Percentiles rank a stretch among this genome's conserved stretches.
Evolutionary conservation across 2,113 vertebrate genomes (phyloP).

Genomic region (Psettodes erumei): DNA sequence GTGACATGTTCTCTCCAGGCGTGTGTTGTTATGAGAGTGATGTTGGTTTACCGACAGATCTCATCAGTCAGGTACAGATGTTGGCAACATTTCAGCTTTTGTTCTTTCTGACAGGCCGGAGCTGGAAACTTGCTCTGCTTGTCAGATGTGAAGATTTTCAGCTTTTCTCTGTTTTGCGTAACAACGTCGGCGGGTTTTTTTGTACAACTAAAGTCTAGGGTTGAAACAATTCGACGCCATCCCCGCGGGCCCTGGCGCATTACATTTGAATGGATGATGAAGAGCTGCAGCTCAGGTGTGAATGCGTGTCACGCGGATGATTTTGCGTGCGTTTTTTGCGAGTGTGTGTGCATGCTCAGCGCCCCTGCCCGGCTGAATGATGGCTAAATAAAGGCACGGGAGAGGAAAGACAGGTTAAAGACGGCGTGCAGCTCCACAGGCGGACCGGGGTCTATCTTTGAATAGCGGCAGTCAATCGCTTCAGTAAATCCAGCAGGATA

Average conservation of each 20-base stretch:
- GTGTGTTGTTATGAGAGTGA: too few species aligned
- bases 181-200: neutral
- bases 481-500: constrained; percentile 60
- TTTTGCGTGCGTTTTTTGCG: too few species aligned
- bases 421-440: constrained; percentile 16
- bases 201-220: too few species aligned
- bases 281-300: neutral
- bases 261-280: neutral
- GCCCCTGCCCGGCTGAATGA: neutral
- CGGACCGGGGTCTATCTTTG: constrained; percentile 31
- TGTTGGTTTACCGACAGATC: too few species aligned
- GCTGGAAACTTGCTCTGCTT: too few species aligned
- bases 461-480: constrained; percentile 36
- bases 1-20: too few species aligned
- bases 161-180: neutral
- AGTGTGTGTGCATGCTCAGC: neutral
- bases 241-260: too few species aligned
- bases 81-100: too few species aligned
- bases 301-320: neutral
- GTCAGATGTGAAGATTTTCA: neutral
- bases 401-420: constrained; percentile 16
- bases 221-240: too few species aligned
- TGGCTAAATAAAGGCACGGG: constrained; percentile 34
- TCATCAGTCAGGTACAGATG: too few species aligned
- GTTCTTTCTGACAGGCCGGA: too few species aligned